Evolutionary conservation across 2,888 invertebrate genomes (phyloP).

Genomic region (Disparrhopalites patrizii): DNA sequence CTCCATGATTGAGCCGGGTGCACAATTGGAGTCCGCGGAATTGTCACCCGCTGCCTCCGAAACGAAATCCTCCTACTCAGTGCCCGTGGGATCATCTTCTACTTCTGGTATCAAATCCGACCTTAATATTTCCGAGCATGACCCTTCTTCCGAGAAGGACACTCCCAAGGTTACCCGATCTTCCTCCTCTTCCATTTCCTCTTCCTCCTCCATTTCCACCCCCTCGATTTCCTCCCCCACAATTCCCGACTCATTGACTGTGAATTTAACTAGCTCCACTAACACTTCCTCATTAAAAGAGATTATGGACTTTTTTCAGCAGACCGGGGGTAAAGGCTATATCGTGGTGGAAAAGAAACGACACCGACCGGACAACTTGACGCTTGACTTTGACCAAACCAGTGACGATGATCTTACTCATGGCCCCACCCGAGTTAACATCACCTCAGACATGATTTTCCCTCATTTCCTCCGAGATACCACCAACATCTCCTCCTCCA

Average conservation of each 20-base stretch:
- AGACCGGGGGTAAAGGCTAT: conserved; percentile 36
- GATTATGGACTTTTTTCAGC: conserved; percentile 39
- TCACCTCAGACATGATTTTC: conserved; percentile 30
- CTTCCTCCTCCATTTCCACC: conserved; percentile 7
- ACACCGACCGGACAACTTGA: conserved; percentile 27
- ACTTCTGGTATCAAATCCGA: conserved; percentile 31
- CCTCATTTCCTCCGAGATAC: conserved; percentile 4
- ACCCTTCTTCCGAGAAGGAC: too few relatives aligned
- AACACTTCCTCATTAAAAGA: conserved; percentile 31
- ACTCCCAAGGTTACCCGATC: not conserved
- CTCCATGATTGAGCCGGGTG: conserved; percentile 47
- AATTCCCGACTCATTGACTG: conserved; percentile 1
- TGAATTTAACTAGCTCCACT: not conserved
- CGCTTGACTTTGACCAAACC: conserved; percentile 25
- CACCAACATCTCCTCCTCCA: not conserved
- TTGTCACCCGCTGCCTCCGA: conserved; percentile 34
- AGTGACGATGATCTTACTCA: conserved; percentile 28
- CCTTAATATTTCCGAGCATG: too few relatives aligned
- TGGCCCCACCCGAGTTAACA: conserved; percentile 32
- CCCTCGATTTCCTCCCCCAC: not conserved
- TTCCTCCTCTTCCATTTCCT: too few relatives aligned
- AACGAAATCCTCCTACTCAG: conserved; percentile 28
- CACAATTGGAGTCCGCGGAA: conserved; percentile 32
- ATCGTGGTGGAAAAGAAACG: conserved; percentile 33
- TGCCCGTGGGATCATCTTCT: conserved; percentile 7